Base-by-base conservation (phyloP, 2,888 invertebrate species). In the Heliconius sara region DNA sequence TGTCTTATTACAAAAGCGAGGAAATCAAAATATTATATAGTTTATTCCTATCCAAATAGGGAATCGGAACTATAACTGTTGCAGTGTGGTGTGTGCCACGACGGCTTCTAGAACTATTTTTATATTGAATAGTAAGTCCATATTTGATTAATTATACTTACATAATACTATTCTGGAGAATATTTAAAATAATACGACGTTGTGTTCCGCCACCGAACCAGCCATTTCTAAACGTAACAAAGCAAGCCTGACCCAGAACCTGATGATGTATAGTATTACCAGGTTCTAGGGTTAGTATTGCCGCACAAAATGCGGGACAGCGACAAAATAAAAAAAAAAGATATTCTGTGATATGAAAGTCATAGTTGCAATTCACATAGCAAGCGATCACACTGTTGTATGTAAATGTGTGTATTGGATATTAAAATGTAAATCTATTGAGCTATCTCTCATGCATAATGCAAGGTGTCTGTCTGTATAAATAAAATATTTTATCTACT, bases 361-460 rank as follows among this genome's bases (percentile, higher is more conserved):
- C 43, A 43, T 43, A 70, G 72, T 72, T 60, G 34, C 73, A 60
- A 60, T 34, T 73, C 57, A 57, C 72, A 57, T 73, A 22, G 72
- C 30, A n/a, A 73, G 57, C 72, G 73, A 60, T 34, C 60, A 60
- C 73, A 73, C 34, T 60, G 73, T 73, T 57, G 60, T 73, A 73
- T 73, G 73, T 60, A n/a, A 57, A 73, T 73, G 22, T 73, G 30
- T 57, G 60, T 73, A 73, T 73, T 60, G 73, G 16, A 34, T 60
- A 60, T 73, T 73, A 60, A 60, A 60, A 73, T 73, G 73, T 73
- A 73, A 73, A 73, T 73, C 60, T 73, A 73, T 73, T 73, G 60
- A 73, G 34, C 73, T 73, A 73, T 73, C 73, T 73, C 73, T 60
- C 73, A 73, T 73, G 73, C 34, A 73, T 73, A n/a, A 73, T 73